Evolutionary conservation across 2,797 vertebrate species (phyloP).

Genomic region (Pseudocheirus occidentalis): DNA sequence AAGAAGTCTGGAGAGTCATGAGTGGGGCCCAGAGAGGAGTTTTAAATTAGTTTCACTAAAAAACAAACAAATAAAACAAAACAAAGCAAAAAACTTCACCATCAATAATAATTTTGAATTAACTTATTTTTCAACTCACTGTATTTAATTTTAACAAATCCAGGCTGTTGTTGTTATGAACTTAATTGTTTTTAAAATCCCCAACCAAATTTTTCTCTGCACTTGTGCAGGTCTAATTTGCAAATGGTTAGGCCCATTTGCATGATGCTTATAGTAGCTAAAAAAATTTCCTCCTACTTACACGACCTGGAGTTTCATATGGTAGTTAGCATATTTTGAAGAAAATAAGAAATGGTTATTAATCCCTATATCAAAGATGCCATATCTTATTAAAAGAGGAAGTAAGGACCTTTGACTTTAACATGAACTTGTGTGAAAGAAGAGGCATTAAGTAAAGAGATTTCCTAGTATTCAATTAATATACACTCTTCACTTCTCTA

Average conservation of each 20-base stretch:
- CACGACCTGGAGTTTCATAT: conserved; percentile 83
- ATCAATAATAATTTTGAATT: background rate
- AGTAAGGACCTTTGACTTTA: conserved; percentile 62
- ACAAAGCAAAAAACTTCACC: background rate
- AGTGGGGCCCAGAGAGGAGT: background rate
- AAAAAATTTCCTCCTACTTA: conserved; percentile 75
- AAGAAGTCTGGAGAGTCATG: background rate
- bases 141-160: conserved; percentile 22
- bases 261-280: conserved; percentile 23
- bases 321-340: conserved; percentile 84
- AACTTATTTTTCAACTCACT: conserved; percentile 31
- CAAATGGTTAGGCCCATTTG: background rate
- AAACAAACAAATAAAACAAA: background rate
- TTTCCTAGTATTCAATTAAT: conserved; percentile 37
- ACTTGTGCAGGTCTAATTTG: conserved; percentile 16
- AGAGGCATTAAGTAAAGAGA: conserved; percentile 43
- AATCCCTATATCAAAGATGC: conserved; percentile 82
- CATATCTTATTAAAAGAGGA: conserved; percentile 84
- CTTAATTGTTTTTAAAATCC: background rate
- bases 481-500: conserved; percentile 39
- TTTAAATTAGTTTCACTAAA: conserved; percentile 19
- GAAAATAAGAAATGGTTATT: conserved; percentile 85
- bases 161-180: background rate
- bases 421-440: background rate
- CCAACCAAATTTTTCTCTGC: conserved; percentile 31